Evolutionary conservation across 2,113 vertebrate genomes (phyloP).

Genomic region (Paramormyrops kingsleyae): DNA sequence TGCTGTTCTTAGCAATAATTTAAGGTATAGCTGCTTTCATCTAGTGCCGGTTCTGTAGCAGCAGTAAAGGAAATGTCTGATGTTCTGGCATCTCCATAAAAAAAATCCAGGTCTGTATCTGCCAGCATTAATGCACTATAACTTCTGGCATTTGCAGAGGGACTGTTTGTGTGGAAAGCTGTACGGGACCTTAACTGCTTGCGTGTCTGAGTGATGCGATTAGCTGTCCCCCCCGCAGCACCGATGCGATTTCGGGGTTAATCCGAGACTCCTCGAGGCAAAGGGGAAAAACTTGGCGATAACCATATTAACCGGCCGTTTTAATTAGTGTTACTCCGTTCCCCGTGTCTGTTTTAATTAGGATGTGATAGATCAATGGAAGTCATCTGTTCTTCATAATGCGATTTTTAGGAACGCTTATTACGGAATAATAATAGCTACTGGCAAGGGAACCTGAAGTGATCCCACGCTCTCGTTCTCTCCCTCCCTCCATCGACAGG

Average conservation of each 20-base stretch:
- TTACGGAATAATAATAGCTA: neutral
- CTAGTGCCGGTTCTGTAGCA: neutral
- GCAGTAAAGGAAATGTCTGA: neutral
- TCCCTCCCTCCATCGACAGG: slow-evolving; percentile 47
- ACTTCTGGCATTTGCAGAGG: neutral
- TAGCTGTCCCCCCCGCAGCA: neutral
- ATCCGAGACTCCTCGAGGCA: neutral
- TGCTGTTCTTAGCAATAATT: neutral
- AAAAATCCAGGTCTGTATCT: neutral
- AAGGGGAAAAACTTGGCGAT: neutral
- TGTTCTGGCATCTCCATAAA: neutral
- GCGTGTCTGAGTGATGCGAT: neutral
- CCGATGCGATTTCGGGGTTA: neutral
- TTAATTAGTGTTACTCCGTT: neutral
- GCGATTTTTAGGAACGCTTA: neutral
- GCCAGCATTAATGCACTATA: neutral
- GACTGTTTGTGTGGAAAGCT: neutral
- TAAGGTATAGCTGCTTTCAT: neutral
- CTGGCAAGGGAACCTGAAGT: neutral
- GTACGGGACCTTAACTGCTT: neutral
- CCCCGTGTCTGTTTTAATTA: neutral
- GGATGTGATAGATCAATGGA: neutral
- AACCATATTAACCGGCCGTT: neutral
- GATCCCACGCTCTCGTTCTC: neutral
- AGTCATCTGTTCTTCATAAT: neutral